Percentiles rank a stretch among this genome's conserved stretches.
These are phyloP conservation scores for Camelus bactrianus DNA, from an alignment of 2,113 vertebrate genomes.

Conservation along the genomic window DNA sequence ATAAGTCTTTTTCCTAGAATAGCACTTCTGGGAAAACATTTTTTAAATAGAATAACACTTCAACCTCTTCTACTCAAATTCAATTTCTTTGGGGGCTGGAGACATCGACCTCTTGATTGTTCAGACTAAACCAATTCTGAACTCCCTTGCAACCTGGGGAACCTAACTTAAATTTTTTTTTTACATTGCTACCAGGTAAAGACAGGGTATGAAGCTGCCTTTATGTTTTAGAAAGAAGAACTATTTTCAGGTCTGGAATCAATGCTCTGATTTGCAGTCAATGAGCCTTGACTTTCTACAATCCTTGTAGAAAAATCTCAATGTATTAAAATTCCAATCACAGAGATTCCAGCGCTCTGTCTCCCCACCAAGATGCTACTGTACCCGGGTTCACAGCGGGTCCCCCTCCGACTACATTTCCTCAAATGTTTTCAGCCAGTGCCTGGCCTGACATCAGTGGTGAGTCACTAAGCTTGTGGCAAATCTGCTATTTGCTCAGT, in stretches of 20 bases:
- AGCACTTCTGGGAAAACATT: background rate
- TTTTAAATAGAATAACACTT: background rate
- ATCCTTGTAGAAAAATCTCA: background rate
- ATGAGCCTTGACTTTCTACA: background rate
- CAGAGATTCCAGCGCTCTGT: too few relatives aligned
- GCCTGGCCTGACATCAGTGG: background rate
- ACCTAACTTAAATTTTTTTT: background rate
- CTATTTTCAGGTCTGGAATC: background rate
- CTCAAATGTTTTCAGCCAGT: conserved; percentile 15
- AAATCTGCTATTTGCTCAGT: conserved; percentile 73
- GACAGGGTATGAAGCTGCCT: background rate
- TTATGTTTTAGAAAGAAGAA: conserved; percentile 22
- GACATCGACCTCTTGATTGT: background rate
- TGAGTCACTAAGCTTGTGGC: conserved; percentile 67
- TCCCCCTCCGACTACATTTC: background rate
- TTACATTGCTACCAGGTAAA: background rate
- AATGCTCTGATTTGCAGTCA: background rate
- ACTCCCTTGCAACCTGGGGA: background rate
- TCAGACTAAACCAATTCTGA: background rate
- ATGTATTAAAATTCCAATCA: background rate
- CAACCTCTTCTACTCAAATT: background rate
- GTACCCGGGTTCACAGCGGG: background rate
- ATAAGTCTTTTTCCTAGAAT: background rate
- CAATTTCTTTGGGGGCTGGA: background rate
- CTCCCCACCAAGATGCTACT: background rate